These are phyloP conservation scores for Corythoichthys haematopterus DNA, from an alignment of 2,113 vertebrate genomes.

Conservation along the genomic window DNA sequence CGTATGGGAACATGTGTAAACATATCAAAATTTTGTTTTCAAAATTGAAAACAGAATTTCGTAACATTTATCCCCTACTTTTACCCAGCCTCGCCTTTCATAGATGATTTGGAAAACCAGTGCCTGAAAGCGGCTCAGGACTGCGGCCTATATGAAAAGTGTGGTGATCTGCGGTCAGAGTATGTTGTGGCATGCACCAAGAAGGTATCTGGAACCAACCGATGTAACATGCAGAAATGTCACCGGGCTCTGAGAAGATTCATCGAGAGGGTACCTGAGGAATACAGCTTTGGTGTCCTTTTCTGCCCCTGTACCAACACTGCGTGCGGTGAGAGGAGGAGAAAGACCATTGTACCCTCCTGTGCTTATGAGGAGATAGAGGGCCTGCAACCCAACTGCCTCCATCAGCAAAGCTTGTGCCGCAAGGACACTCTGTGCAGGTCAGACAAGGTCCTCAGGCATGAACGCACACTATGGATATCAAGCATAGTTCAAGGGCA, in stretches of 20 bases:
- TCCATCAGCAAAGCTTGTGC: constrained; percentile 80
- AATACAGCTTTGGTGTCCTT: constrained; percentile 83
- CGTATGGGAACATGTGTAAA: no score
- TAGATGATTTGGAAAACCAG: constrained; percentile 75
- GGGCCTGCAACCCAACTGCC: constrained; percentile 78
- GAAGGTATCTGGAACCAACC: constrained; percentile 43
- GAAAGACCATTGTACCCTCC: constrained; percentile 89
- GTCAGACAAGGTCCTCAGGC: constrained; percentile 56
- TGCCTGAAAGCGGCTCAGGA: constrained; percentile 85
- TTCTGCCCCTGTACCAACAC: constrained; percentile 87
- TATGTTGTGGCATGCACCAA: constrained; percentile 86
- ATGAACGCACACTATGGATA: background rate
- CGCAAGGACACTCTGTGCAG: constrained; percentile 84
- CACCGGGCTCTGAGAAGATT: constrained; percentile 80
- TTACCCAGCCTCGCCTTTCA: constrained; percentile 53
- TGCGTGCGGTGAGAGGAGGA: constrained; percentile 84
- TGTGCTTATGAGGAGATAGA: constrained; percentile 82
- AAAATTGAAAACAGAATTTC: background rate
- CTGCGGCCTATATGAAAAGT: constrained; percentile 85
- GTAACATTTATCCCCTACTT: background rate
- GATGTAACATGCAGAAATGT: constrained; percentile 83
- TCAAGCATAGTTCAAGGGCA: background rate
- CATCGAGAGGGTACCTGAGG: constrained; percentile 83
- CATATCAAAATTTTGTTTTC: no score
- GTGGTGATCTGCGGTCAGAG: constrained; percentile 81